A percentile compares a stretch with the other conserved stretches of the same genome.
phyloP scores from a whole-genome alignment of 2,113 vertebrate genomes.

The Neogobius melanostomus region DNA sequence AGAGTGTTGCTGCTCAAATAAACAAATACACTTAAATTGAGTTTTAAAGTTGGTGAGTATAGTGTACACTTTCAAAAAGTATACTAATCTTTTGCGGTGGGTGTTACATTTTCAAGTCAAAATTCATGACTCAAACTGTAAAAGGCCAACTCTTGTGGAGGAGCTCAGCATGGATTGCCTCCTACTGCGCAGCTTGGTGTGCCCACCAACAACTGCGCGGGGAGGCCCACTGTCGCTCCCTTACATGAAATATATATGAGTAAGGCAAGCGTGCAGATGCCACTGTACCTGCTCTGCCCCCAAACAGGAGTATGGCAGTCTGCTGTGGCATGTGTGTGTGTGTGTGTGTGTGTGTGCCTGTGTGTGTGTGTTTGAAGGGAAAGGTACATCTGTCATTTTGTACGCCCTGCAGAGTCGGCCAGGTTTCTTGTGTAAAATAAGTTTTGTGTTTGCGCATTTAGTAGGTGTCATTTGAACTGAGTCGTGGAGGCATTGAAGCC shows the following conservation, averaged over 20 bases:
- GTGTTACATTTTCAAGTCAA: background rate
- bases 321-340: background rate
- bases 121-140: slow-evolving; percentile 31
- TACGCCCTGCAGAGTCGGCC: slow-evolving; percentile 31
- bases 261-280: slow-evolving; percentile 66
- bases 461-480: slow-evolving; percentile 20
- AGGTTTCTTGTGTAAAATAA: slow-evolving; percentile 18
- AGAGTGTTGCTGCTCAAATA: too few species aligned
- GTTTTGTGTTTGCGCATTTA: background rate
- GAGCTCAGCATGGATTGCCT: slow-evolving; percentile 38
- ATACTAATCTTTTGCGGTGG: background rate
- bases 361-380: slow-evolving; percentile 11
- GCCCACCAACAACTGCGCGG: slow-evolving; percentile 39
- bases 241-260: slow-evolving; percentile 73
- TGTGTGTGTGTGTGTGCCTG: too few species aligned
- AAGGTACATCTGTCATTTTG: slow-evolving; percentile 49
- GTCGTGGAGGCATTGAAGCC: slow-evolving; percentile 21
- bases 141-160: slow-evolving; percentile 20
- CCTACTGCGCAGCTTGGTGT: slow-evolving; percentile 46
- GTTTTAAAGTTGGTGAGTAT: too few species aligned
- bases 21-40: too few species aligned
- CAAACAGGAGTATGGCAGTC: slow-evolving; percentile 26
- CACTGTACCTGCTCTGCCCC: slow-evolving; percentile 59
- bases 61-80: too few species aligned
- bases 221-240: slow-evolving; percentile 31